These are phyloP conservation scores for Mirounga angustirostris DNA, from an alignment of 2,113 vertebrate genomes.

Conservation along the genomic window DNA sequence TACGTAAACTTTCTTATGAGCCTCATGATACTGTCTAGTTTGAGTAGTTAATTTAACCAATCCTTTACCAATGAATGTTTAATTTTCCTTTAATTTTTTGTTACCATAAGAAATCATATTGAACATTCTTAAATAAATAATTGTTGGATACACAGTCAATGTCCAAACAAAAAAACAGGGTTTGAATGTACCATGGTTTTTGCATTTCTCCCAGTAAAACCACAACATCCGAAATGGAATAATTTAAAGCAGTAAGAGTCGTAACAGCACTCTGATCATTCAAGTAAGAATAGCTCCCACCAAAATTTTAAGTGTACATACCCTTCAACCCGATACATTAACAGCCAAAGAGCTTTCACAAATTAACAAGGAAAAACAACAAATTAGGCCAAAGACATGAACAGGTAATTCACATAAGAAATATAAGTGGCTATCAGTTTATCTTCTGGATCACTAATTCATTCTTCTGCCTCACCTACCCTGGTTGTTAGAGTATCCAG, in stretches of 20 bases:
- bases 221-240: not conserved
- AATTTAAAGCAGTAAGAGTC: not conserved
- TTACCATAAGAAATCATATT: not conserved
- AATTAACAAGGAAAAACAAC: slow-evolving; percentile 16
- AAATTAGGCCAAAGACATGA: not conserved
- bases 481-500: too few relatives aligned
- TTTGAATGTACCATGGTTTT: not conserved
- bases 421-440: not conserved
- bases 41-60: slow-evolving; percentile 29
- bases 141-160: not conserved
- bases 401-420: not conserved
- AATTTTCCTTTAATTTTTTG: slow-evolving; percentile 24
- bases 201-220: slow-evolving; percentile 11
- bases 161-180: not conserved
- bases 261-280: not conserved
- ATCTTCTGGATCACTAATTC: too few relatives aligned
- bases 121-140: not conserved
- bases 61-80: not conserved
- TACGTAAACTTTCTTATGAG: not conserved
- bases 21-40: not conserved
- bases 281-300: not conserved
- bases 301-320: slow-evolving; percentile 12
- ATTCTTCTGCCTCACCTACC: too few relatives aligned
- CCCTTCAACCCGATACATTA: not conserved
- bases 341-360: not conserved